Conservation (phyloP, 1,140 invertebrate species). For the Triops longicaudatus region DNA sequence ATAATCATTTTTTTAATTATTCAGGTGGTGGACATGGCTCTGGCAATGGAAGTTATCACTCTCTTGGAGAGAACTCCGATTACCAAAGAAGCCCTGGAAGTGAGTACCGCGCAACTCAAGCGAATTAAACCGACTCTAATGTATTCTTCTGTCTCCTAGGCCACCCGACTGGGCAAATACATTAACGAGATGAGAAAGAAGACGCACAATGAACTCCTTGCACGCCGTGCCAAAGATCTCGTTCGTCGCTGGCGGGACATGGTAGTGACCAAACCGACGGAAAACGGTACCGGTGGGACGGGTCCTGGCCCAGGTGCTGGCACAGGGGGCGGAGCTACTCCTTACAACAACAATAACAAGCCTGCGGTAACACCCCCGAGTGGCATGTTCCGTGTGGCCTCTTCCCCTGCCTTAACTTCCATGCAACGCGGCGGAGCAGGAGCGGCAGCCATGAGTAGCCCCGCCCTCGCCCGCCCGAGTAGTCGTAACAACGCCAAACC, state of each 20-base stretch:
- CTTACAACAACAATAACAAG: slow-evolving; percentile 23
- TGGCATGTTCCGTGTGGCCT: neutral
- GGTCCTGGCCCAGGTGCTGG: slow-evolving; percentile 31
- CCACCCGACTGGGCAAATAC: slow-evolving; percentile 82
- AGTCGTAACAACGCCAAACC: slow-evolving; percentile 3
- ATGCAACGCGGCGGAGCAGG: neutral
- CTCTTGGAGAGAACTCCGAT: slow-evolving; percentile 84
- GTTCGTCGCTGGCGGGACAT: slow-evolving; percentile 83
- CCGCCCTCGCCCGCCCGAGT: slow-evolving; percentile 17
- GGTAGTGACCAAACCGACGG: slow-evolving; percentile 38
- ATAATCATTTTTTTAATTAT: slow-evolving; percentile 42
- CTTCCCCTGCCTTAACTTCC: slow-evolving; percentile 4
- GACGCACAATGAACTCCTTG: slow-evolving; percentile 69
- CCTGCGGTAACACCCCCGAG: slow-evolving; percentile 13
- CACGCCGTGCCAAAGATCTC: slow-evolving; percentile 78
- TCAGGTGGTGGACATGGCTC: slow-evolving; percentile 87
- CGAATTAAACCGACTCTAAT: slow-evolving; percentile 20
- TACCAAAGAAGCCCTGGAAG: slow-evolving; percentile 90
- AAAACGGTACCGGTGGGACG: slow-evolving; percentile 26
- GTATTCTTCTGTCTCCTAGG: slow-evolving; percentile 43
- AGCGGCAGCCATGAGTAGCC: slow-evolving; percentile 16
- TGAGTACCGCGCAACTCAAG: slow-evolving; percentile 40
- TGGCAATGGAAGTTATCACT: slow-evolving; percentile 83
- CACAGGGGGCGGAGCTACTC: slow-evolving; percentile 25
- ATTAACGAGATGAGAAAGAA: slow-evolving; percentile 83